Evolutionary conservation across 2,797 vertebrate genomes (phyloP), one percentile per base, ranked within the genome.

Genomic region (Hippocampus kuda): DNA sequence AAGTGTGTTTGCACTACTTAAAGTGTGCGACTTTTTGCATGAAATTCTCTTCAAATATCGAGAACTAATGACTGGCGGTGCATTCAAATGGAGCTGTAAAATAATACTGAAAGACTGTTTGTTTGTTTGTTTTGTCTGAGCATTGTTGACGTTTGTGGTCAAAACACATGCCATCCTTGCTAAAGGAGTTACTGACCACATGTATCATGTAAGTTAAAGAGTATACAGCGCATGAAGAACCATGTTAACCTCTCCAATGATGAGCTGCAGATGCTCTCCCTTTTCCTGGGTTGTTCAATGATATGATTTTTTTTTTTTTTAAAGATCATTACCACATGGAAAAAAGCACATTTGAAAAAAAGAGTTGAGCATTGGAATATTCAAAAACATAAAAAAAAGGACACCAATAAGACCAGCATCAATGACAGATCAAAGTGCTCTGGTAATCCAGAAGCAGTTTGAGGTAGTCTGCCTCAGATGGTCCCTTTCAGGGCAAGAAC

Each of bases 401-500:
- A 60, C 67, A 70, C 59, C 70, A 70, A 66, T 49, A 71, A 71
- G 71, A 75, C 70, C 41, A 7, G 59, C 49, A 27, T 69, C 65
- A 22, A 42, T n/a, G 70, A 71, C 72, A 42, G 66, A 65, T 70
- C 72, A 59, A 26, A 72, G 69, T 30, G 57, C 66, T 70, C 44
- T 59, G 54, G 51, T 46, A 72, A 73, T 75, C 63, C 59, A 69
- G 69, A 77, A 69, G 72, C 72, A 68, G 71, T 66, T 59, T 34
- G 68, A 64, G 75, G 72, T 72, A 59, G 63, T 77, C 75, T 69
- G 76, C 76, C 70, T 82, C 73, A 67, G 48, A 65, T 48, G 75
- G 67, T 73, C 70, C 71, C 49, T 70, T 73, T 72, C 42, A 69
- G 63, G 62, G 68, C 56, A 71, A 77, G 42, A 60, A 69, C 68